phyloP scores from a whole-genome alignment of 35 echinoderm and acorn worm genomes.

The Heliocidaris erythrogramma region DNA sequence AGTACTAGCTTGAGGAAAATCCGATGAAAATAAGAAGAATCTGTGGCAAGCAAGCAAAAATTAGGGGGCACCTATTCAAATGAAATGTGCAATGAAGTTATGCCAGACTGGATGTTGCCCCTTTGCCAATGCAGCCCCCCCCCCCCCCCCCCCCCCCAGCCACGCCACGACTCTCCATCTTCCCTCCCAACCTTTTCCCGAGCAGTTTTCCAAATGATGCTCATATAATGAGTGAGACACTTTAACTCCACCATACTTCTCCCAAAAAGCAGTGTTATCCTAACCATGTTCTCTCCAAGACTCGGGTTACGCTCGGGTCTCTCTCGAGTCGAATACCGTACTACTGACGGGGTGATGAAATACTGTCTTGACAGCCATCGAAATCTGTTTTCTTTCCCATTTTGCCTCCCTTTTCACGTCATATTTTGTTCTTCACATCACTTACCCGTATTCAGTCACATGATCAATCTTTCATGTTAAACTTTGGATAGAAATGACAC shows the following conservation, averaged over 20 bases:
- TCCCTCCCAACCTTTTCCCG: neutral
- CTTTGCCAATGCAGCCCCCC: no score
- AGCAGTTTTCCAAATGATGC: neutral
- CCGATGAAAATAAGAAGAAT: no score
- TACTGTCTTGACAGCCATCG: neutral
- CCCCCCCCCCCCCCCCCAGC: no score
- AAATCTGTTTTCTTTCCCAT: constrained; percentile 15
- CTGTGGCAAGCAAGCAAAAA: no score
- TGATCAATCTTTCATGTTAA: neutral
- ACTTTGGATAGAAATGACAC: neutral
- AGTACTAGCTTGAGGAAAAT: no score
- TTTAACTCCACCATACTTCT: constrained; percentile 31
- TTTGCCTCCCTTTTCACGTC: neutral
- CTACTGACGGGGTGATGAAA: constrained; percentile 21
- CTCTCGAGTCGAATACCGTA: constrained; percentile 23
- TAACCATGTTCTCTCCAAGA: neutral
- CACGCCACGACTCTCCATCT: neutral
- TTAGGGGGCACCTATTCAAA: no score
- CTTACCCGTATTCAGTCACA: neutral
- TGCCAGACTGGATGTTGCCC: no score
- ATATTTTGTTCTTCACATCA: neutral
- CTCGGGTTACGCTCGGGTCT: constrained; percentile 25
- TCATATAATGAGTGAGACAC: neutral
- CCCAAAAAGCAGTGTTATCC: constrained; percentile 30
- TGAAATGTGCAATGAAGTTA: no score